phyloP scores from a whole-genome alignment of 2,113 vertebrate species.

The Aix galericulata region DNA sequence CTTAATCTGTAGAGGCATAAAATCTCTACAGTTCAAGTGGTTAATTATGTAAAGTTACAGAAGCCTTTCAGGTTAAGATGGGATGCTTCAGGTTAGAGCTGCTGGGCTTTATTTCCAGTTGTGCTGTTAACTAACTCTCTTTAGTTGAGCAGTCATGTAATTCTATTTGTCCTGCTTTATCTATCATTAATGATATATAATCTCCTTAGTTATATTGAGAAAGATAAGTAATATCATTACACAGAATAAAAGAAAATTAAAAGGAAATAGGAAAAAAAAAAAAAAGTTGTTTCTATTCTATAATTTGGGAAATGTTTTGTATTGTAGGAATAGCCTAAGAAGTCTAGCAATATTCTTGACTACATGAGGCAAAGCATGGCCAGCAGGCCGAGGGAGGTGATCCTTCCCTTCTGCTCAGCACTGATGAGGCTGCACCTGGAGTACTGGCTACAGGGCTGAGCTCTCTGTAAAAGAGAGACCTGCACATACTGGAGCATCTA shows the following conservation, averaged over 20 bases:
- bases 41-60: not conserved
- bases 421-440: not conserved
- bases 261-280: not conserved
- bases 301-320: not conserved
- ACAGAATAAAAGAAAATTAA: not conserved
- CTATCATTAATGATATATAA: not conserved
- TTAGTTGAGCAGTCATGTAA: not conserved
- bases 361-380: not conserved
- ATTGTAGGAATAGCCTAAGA: not conserved
- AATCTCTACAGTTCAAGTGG: not conserved
- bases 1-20: not conserved
- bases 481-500: not conserved
- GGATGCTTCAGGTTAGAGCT: not conserved
- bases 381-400: not conserved
- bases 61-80: not conserved
- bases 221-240: not conserved
- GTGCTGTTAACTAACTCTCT: not conserved
- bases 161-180: slow-evolving; percentile 3
- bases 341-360: not conserved
- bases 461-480: not conserved
- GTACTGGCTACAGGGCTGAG: not conserved
- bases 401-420: not conserved
- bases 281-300: not conserved
- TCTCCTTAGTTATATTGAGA: not conserved
- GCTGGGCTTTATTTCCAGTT: slow-evolving; percentile 18